phyloP scores from a whole-genome alignment of 2,888 invertebrate species.

The Ichneumoninae sp. region DNA sequence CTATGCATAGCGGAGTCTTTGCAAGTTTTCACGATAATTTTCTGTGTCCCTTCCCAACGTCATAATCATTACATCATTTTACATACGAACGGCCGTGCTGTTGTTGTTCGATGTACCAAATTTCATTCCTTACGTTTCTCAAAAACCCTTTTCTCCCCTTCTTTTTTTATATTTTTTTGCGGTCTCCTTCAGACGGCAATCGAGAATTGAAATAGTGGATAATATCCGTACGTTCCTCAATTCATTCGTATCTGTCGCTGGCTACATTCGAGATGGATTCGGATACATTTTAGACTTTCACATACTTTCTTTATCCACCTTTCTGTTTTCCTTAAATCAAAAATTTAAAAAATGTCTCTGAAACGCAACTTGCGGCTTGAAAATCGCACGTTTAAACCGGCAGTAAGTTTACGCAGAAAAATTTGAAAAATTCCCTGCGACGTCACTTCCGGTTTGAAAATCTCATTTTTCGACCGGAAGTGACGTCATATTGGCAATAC shows the following conservation, averaged over 20 bases:
- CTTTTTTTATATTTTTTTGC: constrained; percentile 12
- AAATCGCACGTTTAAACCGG: no score
- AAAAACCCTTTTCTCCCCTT: constrained; percentile 16
- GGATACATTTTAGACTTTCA: neutral
- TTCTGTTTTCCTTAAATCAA: no score
- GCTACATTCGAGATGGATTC: neutral
- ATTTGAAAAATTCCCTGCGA: no score
- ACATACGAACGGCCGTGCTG: neutral
- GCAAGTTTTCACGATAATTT: constrained; percentile 34
- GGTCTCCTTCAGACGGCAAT: constrained; percentile 38
- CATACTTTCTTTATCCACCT: no score
- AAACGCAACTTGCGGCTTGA: no score
- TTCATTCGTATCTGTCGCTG: constrained; percentile 3
- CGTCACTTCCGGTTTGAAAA: no score
- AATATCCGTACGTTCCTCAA: neutral
- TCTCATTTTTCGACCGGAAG: no score
- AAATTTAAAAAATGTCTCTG: no score
- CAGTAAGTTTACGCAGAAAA: no score
- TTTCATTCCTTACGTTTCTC: constrained; percentile 46
- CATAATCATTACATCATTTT: constrained; percentile 48
- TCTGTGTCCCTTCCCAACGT: constrained; percentile 46
- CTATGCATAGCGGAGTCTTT: constrained; percentile 52
- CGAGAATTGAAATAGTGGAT: constrained; percentile 24
- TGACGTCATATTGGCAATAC: no score
- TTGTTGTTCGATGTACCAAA: constrained; percentile 16